Evolutionary conservation across 2,113 vertebrate genomes (phyloP), one percentile per base, ranked within the genome.

Genomic region (Oncorhynchus tshawytscha): DNA sequence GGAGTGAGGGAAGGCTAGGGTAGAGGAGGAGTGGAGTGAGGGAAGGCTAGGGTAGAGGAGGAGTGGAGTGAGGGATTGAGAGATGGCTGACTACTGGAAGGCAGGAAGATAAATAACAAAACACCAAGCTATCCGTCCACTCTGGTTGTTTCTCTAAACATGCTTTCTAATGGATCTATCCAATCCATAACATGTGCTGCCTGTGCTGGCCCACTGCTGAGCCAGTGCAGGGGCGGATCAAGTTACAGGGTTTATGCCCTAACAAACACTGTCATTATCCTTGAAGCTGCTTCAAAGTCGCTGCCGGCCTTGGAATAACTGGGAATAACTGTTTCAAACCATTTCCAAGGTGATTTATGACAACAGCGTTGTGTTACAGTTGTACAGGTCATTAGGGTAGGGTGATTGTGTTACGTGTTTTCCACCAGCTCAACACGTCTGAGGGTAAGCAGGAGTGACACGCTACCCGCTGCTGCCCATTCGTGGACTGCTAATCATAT

Each of bases 191-290:
- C 72, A 82, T 25, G 2, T 34, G 80, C 62, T 74, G 81, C 34
- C 51, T 81, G 74, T 69, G 70, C 77, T 68, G 64, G 80, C 76
- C 84, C 78, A 64, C 76, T 4, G 49, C 67, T 1, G 34, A n/a
- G 74, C 74, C 80, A 81, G 75, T 72, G 7, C 27, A 75, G 82
- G 87, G 81, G 81, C 85, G 69, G 83, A 86, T 86, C 82, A 62
- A 64, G 87, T 88, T 88, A 82, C 88, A 87, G 81, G 82, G 72
- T 88, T 90, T 86, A 84, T 67, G 83, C 71, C 64, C 82, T 71
- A 27, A 81, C 39, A 86, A 57, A n/a, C 86, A 78, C 81, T 86
- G 84, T 89, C 88, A 86, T 88, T 85, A 86, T 90, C 85, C 79
- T 76, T 2, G 0, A 45, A 66, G 68, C 82, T 67, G 79, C 75